Conservation (phyloP, 2,797 vertebrate species). For the Sebastes vulpes region DNA sequence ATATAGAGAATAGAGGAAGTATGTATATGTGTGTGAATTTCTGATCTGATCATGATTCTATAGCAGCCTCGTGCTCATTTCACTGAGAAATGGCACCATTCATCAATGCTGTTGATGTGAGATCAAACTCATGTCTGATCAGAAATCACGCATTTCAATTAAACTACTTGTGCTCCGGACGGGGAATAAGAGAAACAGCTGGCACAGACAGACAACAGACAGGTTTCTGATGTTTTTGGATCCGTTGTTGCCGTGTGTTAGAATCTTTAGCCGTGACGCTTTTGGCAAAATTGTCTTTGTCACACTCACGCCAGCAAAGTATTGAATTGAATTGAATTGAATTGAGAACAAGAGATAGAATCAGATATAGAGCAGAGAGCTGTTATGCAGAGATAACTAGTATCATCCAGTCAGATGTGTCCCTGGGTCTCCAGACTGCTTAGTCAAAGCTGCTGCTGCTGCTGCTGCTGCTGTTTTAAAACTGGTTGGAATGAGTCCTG, state of each 20-base stretch:
- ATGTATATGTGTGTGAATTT: background rate
- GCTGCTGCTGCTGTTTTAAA: background rate
- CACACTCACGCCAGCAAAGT: background rate
- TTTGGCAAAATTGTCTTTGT: background rate
- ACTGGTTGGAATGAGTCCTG: background rate
- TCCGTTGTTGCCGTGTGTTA: background rate
- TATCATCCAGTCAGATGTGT: slow-evolving; percentile 35
- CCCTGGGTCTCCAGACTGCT: slow-evolving; percentile 45
- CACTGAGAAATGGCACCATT: background rate
- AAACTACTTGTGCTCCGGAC: background rate
- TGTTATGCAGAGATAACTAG: slow-evolving; percentile 42
- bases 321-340: background rate
- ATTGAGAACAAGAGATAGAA: slow-evolving; percentile 8
- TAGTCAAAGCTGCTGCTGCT: slow-evolving; percentile 23
- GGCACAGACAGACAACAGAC: background rate
- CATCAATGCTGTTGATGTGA: background rate
- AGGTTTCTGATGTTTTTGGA: background rate
- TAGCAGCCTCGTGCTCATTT: background rate
- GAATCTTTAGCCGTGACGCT: background rate
- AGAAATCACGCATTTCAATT: background rate
- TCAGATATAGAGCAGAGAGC: slow-evolving; percentile 3
- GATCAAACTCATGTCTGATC: background rate
- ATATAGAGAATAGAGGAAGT: background rate
- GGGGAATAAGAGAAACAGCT: background rate
- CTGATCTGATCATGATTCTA: background rate